phyloP scores from a whole-genome alignment of 2,113 vertebrate genomes.

The Phylloscopus whistleri region DNA sequence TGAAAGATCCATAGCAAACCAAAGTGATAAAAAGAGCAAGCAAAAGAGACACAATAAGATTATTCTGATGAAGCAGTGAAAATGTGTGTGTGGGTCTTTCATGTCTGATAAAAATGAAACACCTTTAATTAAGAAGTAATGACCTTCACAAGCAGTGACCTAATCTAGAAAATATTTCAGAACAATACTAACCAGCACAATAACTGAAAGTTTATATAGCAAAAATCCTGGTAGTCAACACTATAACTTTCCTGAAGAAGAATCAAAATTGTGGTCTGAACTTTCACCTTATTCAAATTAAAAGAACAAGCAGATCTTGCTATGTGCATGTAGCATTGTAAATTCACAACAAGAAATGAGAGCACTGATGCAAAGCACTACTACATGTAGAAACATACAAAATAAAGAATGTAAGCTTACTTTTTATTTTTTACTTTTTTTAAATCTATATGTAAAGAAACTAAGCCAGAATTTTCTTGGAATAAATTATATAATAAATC shows the following conservation, averaged over 20 bases:
- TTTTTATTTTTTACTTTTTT: neutral
- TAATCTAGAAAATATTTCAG: neutral
- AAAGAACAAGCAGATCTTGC: neutral
- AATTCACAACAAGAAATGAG: neutral
- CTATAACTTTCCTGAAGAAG: neutral
- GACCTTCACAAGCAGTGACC: neutral
- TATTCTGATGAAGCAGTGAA: neutral
- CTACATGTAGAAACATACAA: neutral
- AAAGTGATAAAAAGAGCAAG: neutral
- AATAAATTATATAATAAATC: neutral
- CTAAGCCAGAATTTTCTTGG: neutral
- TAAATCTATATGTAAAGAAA: neutral
- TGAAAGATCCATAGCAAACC: neutral
- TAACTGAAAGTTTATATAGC: neutral
- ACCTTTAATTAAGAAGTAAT: neutral
- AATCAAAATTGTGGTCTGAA: neutral
- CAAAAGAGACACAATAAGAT: neutral
- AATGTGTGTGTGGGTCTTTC: fast-evolving
- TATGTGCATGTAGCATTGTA: neutral
- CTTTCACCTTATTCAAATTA: neutral
- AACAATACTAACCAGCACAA: neutral
- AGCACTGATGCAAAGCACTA: neutral
- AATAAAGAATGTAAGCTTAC: neutral
- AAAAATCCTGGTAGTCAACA: neutral
- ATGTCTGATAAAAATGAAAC: neutral